Evolutionary conservation across 1,140 invertebrate species (phyloP).

Genomic region (Zaprionus gabonicus): DNA sequence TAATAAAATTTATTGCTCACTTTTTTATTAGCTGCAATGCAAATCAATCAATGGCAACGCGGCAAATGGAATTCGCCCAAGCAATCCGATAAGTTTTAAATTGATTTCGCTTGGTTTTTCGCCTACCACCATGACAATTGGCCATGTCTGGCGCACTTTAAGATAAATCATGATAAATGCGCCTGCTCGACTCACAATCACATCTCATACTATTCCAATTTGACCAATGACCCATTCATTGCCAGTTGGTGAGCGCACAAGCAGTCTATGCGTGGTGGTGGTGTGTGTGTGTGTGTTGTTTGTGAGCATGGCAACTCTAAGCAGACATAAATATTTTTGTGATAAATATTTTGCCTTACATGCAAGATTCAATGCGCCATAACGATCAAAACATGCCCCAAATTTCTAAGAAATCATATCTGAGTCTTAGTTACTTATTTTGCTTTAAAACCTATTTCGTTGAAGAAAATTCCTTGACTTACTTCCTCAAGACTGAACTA

Average conservation of each 20-base stretch:
- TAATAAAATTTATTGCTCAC: slow-evolving; percentile 18
- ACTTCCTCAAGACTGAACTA: not conserved
- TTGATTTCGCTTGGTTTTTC: slow-evolving; percentile 22
- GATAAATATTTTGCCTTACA: slow-evolving; percentile 11
- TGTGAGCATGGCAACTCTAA: not conserved
- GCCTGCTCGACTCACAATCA: not conserved
- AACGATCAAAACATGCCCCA: too few species aligned
- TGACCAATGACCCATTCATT: slow-evolving; percentile 22
- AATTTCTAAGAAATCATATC: too few species aligned
- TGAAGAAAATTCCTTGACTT: too few species aligned
- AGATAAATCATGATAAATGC: slow-evolving; percentile 42
- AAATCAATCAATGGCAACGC: slow-evolving; percentile 38
- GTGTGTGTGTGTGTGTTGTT: not conserved
- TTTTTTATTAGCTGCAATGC: slow-evolving; percentile 36
- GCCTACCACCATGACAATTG: slow-evolving; percentile 11
- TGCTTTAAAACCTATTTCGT: not conserved
- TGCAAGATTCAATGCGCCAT: not conserved
- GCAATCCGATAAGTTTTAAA: slow-evolving; percentile 39
- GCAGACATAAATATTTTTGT: slow-evolving; percentile 16
- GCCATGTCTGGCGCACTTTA: slow-evolving; percentile 9
- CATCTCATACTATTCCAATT: slow-evolving; percentile 23
- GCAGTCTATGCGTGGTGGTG: not conserved
- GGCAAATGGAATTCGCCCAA: slow-evolving; percentile 6
- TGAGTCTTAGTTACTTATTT: too few species aligned
- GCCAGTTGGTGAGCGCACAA: not conserved